Conservation (phyloP, 2,797 vertebrate genomes). For the Spatula clypeata region DNA sequence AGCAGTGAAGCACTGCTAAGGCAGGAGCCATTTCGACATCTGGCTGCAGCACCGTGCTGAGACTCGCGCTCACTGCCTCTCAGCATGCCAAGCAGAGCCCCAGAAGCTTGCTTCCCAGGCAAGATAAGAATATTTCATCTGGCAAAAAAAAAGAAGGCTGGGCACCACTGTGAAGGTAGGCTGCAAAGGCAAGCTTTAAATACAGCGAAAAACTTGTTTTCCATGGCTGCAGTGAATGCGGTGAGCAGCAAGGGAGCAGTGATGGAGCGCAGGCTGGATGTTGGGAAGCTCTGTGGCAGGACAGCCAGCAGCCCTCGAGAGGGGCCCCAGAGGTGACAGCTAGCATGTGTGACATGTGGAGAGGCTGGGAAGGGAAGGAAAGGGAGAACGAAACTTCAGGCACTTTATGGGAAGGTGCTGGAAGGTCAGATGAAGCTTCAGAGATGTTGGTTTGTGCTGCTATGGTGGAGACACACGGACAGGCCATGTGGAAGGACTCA, state of each 20-base stretch:
- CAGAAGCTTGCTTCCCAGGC: too few relatives aligned
- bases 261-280: neutral
- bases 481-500: fast-evolving
- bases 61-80: fast-evolving
- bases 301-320: neutral
- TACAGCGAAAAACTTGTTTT: neutral
- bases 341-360: neutral
- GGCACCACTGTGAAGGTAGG: neutral
- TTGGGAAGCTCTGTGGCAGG: neutral
- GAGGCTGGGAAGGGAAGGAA: neutral
- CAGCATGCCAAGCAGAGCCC: neutral
- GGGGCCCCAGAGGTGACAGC: fast-evolving
- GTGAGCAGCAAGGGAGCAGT: fast-evolving
- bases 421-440: neutral
- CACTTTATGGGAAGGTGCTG: neutral
- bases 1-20: neutral
- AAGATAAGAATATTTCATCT: too few relatives aligned
- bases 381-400: neutral
- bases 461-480: fast-evolving
- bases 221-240: fast-evolving
- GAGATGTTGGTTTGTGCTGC: neutral
- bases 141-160: neutral
- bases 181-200: neutral
- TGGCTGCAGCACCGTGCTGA: fast-evolving
- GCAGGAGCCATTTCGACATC: fast-evolving